Conservation (phyloP, 2,797 vertebrate genomes). For the Chloroceryle inda region DNA sequence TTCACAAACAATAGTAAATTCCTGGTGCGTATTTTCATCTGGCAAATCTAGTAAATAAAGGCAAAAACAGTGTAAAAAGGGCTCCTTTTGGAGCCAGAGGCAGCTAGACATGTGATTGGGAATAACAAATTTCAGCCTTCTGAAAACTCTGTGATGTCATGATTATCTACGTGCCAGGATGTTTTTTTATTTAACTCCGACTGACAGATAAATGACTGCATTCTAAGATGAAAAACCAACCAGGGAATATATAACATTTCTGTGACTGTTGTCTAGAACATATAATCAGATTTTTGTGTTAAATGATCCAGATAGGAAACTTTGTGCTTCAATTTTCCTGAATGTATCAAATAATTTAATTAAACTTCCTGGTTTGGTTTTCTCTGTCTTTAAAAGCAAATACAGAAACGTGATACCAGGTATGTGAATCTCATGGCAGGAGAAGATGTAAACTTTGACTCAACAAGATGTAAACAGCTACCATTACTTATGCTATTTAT, state of each 20-base stretch:
- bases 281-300: not conserved
- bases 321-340: not conserved
- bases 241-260: not conserved
- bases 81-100: not conserved
- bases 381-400: not conserved
- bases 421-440: not conserved
- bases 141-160: not conserved
- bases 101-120: not conserved
- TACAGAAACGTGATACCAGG: not conserved
- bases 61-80: not conserved
- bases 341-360: not conserved
- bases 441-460: conserved; percentile 27
- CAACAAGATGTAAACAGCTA: conserved; percentile 44
- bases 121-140: conserved; percentile 21
- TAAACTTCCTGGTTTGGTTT: not conserved
- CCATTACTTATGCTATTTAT: conserved; percentile 9
- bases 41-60: not conserved
- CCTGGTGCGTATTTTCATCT: not conserved
- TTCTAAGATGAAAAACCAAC: not conserved
- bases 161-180: not conserved
- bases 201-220: not conserved
- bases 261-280: not conserved
- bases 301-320: not conserved
- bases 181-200: not conserved
- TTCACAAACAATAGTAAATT: not conserved